Percentiles rank a stretch among this genome's conserved stretches.
Conservation (phyloP, 2,797 vertebrate genomes). For the Phrynocephalus vlangalii region DNA sequence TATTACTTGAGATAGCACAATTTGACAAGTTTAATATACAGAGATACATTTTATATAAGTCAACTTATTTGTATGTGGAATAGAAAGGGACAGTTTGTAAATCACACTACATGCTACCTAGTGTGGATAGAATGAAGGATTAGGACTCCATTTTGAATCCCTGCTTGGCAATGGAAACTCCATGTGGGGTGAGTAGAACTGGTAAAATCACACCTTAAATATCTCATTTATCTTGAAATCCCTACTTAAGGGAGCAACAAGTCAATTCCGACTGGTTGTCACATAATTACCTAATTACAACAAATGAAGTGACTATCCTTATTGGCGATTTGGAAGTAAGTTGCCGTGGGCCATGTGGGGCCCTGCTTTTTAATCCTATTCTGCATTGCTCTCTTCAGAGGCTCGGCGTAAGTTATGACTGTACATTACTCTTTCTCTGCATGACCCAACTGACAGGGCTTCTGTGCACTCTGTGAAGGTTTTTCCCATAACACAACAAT, state of each 20-base stretch:
- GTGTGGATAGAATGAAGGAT: too few species aligned
- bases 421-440: slow-evolving; percentile 19
- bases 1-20: slow-evolving; percentile 32
- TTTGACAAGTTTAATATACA: neutral
- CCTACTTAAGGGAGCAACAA: too few species aligned
- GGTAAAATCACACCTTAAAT: too few species aligned
- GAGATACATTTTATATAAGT: slow-evolving; percentile 25
- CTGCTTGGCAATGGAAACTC: too few species aligned
- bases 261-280: too few species aligned
- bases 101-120: neutral
- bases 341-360: neutral
- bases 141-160: too few species aligned
- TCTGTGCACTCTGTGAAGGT: slow-evolving; percentile 13
- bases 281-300: neutral
- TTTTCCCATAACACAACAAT: slow-evolving; percentile 30
- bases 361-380: slow-evolving; percentile 7
- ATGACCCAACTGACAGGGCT: slow-evolving; percentile 13
- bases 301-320: slow-evolving; percentile 1
- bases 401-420: neutral
- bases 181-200: too few species aligned
- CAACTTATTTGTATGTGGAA: slow-evolving; percentile 6
- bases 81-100: neutral
- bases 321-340: neutral
- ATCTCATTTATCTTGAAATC: too few species aligned
- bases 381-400: slow-evolving; percentile 4